Evolutionary conservation across 2,113 vertebrate genomes (phyloP).

Genomic region (Myrmophylax atrothorax): DNA sequence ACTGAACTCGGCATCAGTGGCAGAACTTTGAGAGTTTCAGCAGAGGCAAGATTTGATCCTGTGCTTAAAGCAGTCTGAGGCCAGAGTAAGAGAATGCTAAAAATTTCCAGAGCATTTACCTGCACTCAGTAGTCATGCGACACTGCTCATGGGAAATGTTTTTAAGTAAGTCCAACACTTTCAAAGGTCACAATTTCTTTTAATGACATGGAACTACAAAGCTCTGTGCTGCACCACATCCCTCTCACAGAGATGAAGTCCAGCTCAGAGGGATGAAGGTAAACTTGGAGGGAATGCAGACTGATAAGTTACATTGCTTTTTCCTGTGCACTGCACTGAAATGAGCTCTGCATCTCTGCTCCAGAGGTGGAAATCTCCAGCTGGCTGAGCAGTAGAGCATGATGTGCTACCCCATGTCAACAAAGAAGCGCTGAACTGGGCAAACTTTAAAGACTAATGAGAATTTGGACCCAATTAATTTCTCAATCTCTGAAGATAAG

Average conservation of each 20-base stretch:
- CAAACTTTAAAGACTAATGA: neutral
- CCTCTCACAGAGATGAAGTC: rapidly evolving
- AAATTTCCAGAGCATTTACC: neutral
- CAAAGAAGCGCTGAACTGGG: neutral
- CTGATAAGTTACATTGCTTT: neutral
- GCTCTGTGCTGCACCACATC: neutral
- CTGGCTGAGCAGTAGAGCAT: neutral
- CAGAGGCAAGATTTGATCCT: neutral
- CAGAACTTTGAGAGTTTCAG: neutral
- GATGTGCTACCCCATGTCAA: neutral
- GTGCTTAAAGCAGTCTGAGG: neutral
- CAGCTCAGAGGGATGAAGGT: rapidly evolving
- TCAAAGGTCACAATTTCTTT: neutral
- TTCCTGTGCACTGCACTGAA: rapidly evolving
- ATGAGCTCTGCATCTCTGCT: neutral
- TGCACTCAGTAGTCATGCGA: neutral
- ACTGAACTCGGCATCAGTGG: neutral
- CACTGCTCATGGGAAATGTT: neutral
- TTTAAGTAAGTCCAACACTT: neutral
- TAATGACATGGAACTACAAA: neutral
- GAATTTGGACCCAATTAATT: neutral
- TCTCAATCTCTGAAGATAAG: neutral
- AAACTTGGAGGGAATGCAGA: neutral
- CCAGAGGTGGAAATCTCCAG: neutral
- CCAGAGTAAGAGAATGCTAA: neutral